Conservation (phyloP, 2,888 invertebrate genomes). For the Drosophila longiperda region DNA sequence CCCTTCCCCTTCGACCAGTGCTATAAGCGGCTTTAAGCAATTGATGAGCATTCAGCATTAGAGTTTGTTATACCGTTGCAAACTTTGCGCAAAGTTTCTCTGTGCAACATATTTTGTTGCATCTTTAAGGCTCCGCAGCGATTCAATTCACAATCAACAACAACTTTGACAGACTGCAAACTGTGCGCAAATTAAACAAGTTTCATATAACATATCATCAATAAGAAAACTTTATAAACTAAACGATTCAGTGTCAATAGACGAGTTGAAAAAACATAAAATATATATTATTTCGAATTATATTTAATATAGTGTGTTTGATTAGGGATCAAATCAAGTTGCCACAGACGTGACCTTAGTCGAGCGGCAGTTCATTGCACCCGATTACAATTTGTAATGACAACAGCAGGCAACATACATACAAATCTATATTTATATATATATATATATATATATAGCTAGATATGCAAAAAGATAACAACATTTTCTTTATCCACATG, state of each 20-base stretch:
- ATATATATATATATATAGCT: slow-evolving; percentile 1
- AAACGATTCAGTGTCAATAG: not conserved
- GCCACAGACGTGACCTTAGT: slow-evolving; percentile 21
- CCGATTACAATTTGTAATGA: slow-evolving; percentile 46
- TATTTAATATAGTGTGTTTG: slow-evolving; percentile 36
- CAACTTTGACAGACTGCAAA: not conserved
- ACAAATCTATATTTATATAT: not conserved
- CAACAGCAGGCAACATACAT: slow-evolving; percentile 22
- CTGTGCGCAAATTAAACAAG: not conserved
- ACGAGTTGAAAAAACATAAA: not conserved
- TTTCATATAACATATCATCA: not conserved
- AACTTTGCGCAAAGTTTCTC: slow-evolving; percentile 37
- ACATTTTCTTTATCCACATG: slow-evolving; percentile 49
- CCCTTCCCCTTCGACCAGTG: not conserved
- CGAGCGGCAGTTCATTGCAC: slow-evolving; percentile 37
- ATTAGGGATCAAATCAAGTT: slow-evolving; percentile 34
- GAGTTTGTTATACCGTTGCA: slow-evolving; percentile 17
- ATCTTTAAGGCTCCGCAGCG: slow-evolving; percentile 34
- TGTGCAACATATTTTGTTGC: slow-evolving; percentile 15
- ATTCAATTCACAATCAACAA: slow-evolving; percentile 12
- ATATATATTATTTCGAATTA: not conserved
- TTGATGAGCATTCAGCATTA: slow-evolving; percentile 62
- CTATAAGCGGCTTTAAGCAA: slow-evolving; percentile 30
- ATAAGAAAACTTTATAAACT: not conserved
- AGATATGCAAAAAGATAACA: slow-evolving; percentile 45